phyloP scores from a whole-genome alignment of 1,140 invertebrate genomes.

The Akabosia matsudoensis region DNA sequence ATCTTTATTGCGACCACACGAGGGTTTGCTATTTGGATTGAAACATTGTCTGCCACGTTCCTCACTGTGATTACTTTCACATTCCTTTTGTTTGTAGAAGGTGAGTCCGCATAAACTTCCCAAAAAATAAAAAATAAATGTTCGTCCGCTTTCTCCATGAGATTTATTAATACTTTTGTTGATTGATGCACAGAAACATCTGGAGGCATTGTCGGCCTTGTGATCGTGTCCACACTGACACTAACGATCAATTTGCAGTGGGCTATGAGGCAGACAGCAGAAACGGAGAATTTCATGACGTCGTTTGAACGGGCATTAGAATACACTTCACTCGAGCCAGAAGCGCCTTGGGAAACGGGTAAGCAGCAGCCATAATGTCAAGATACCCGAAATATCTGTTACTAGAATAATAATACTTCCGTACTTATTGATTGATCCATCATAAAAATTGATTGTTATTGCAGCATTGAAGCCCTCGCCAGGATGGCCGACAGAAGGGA shows the following conservation, averaged over 20 bases:
- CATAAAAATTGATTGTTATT: not conserved
- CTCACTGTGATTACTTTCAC: slow-evolving; percentile 10
- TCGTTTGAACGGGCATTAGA: slow-evolving; percentile 55
- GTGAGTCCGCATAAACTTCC: not conserved
- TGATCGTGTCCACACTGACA: slow-evolving; percentile 4
- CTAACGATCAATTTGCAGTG: slow-evolving; percentile 17
- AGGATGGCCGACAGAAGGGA: slow-evolving; percentile 52
- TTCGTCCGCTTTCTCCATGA: too few relatives aligned
- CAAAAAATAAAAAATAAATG: not conserved
- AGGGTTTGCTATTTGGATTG: slow-evolving; percentile 39
- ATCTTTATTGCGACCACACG: slow-evolving; percentile 61
- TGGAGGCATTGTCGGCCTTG: slow-evolving; percentile 11
- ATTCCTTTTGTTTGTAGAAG: slow-evolving; percentile 16
- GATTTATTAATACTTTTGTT: not conserved
- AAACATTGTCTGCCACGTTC: slow-evolving; percentile 23
- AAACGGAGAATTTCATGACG: slow-evolving; percentile 4
- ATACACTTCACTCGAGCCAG: slow-evolving; percentile 67
- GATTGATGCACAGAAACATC: slow-evolving; percentile 2
- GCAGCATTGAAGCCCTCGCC: slow-evolving; percentile 47
- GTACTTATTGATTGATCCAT: too few relatives aligned
- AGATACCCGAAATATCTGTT: not conserved
- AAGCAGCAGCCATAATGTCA: not conserved
- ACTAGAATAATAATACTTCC: not conserved
- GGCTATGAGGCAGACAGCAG: slow-evolving; percentile 52
- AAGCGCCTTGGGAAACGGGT: slow-evolving; percentile 50